Base-by-base conservation (phyloP, 1,140 invertebrate genomes). In the Ridgeia piscesae region DNA sequence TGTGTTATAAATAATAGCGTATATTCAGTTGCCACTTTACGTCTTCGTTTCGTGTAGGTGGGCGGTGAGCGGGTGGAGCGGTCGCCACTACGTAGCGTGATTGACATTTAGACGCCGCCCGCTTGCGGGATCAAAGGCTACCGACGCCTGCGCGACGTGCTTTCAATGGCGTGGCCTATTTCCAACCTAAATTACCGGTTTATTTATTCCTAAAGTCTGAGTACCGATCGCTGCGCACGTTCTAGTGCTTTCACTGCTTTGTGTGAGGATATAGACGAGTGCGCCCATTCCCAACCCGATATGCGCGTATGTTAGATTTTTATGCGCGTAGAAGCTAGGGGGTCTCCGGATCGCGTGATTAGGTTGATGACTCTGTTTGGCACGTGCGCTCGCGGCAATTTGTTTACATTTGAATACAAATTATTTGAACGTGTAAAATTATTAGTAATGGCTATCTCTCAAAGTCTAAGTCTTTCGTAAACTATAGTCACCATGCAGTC, bases 31-130 rank as follows among this genome's bases (percentile, higher is more conserved):
- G 58, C 58, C 58, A 77, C 58, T 77, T 77, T 2, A 77, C 58
- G 58, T 14, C 58, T 77, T 77, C 48, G 58, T 77, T 77, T 77
- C 58, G 58, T 77, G 58, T 77, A 77, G 58, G 58, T 77, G 58
- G 58, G 58, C 58, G 58, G 58, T 77, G 58, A 77, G 58, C 58
- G 58, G 58, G 58, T 77, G 58, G 58, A 77, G 58, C 58, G 58
- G 58, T 31, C 58, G 6, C 58, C 27, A 77, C 58, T 17, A 77
- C 58, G 58, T 77, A 8, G 58, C 27, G 14, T 77, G 58, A 77
- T 77, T 77, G 58, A 77, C 58, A 77, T 77, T 77, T 77, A 77
- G 58, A 21, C 58, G 58, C 58, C 58, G 58, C 58, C 58, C 58
- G 58, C 58, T 77, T 21, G 17, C 27, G 58, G 58, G 58, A 14